phyloP scores from a whole-genome alignment of 2,113 vertebrate species.

The Coryphaenoides rupestris region DNA sequence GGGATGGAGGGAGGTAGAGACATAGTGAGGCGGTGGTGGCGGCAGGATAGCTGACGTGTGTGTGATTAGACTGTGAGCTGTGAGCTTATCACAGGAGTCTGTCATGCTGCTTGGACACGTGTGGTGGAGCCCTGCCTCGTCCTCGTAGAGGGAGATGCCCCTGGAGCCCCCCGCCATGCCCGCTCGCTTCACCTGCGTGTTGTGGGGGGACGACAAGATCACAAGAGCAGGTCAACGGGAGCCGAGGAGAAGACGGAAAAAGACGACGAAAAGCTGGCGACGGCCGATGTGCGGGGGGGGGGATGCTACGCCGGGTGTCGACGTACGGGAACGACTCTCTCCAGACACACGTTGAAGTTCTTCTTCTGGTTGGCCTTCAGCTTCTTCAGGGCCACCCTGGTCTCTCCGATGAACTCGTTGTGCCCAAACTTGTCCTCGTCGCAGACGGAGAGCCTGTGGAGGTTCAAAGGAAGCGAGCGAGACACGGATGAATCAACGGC shows the following conservation, averaged over 20 bases:
- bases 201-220: neutral
- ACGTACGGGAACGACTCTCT: constrained; percentile 89
- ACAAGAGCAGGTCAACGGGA: constrained; percentile 21
- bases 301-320: neutral
- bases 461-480: constrained; percentile 8
- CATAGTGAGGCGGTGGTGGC: neutral
- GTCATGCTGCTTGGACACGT: constrained; percentile 47
- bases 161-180: constrained; percentile 82
- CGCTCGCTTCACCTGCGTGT: constrained; percentile 81
- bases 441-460: constrained; percentile 87
- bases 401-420: constrained; percentile 97
- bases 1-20: neutral
- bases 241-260: constrained; percentile 6
- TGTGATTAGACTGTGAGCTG: constrained; percentile 1
- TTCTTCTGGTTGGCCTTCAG: constrained; percentile 92
- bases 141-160: constrained; percentile 94
- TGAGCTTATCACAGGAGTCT: constrained; percentile 28
- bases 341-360: constrained; percentile 93
- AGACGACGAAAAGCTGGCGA: neutral
- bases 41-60: constrained; percentile 3
- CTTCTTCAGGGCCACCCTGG: constrained; percentile 91
- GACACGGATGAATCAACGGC: constrained; percentile 10
- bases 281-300: neutral
- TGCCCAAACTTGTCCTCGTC: constrained; percentile 98
- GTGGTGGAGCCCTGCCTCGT: constrained; percentile 79